Evolutionary conservation across 37 sponge, comb jelly and placozoan genomes (phyloP), one percentile per base, ranked within the genome.

Genomic region (Lycopodina hypogea): DNA sequence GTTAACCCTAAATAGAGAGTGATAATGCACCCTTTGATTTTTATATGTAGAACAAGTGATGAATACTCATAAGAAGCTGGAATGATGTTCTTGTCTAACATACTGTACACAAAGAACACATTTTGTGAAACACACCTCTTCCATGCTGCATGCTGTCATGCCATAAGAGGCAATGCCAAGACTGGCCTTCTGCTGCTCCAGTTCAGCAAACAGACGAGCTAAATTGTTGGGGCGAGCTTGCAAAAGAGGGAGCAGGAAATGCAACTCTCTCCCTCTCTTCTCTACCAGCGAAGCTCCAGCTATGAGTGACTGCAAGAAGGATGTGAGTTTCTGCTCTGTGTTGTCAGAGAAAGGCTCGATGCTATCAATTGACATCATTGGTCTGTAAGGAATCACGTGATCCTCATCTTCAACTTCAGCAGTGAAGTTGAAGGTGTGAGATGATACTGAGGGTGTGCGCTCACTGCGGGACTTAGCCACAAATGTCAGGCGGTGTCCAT

Each of bases 401-500:
- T 56, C 57, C 3, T 40, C 42, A 1, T 58, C 76, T 39, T 58
- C 62, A 37, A 75, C 41, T 15, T 75, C 76, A 35, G 76, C 76
- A 14, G 60, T 58, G 40, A 75, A 22, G 23, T 40, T 60, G 42
- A 75, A 37, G 21, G 76, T 75, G 40, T 32, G 55, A 26, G 65
- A 76, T 9, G 84, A 68, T 14, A 38, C 26, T 56, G 38, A 35
- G 38, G 15, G 69, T 42, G 29, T 48, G 39, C 72, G 64, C 68
- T 70, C 72, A 33, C n/a, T 69, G 24, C 28, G 50, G 30, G 62
- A 14, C 28, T 68, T 40, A 52, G 32, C 76, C 33, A 84, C 86
- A 19, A 95, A 75, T 24, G 91, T 90, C 0, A 98, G 88, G 61
- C 65, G 61, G 83, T 98, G 94, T 9, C 93, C 90, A 1, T 79